Evolutionary conservation across 2,113 vertebrate species (phyloP), one percentile per base, ranked within the genome.

Genomic region (Triplophysa tibetana): DNA sequence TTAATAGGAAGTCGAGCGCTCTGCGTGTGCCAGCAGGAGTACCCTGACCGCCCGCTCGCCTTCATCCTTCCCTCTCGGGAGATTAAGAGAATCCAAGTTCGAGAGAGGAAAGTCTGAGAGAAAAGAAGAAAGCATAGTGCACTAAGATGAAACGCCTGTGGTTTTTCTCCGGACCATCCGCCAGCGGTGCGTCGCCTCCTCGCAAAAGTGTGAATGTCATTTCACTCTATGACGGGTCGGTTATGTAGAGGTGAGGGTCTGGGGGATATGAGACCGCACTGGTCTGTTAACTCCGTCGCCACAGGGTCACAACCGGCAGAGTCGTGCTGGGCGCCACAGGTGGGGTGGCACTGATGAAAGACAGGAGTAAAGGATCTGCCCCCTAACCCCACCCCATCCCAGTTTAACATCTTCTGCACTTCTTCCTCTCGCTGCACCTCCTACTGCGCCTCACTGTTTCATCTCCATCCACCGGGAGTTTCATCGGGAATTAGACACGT

Each of bases 281-380:
- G 81, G 76, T 82, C 86, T 80, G 81, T 89, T 86, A 87, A 88
- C 86, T 86, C 82, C 73, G 86, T 89, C 84, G 88, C 86, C 83
- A 65, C 54, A 68, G 78, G 85, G 81, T 85, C 67, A 70, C 69
- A 62, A 72, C 86, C 17, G 50, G 43, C 38, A 66, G 41, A 26
- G 72, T 65, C 69, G 1, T 67, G 82, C 80, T 29, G 72, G 86
- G 78, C 78, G 81, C 80, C 87, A 83, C 88, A 87, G 88, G 87
- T 91, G 74, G 73, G 79, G 83, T 77, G 58, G 60, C 79, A 78
- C 66, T 88, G 83, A 88, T 90, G 86, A 91, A 91, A 91, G 87
- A 76, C 72, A 75, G 45, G 64, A 66, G 85, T 89, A 89, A 91
- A 90, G 86, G 84, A 87, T 85, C 84, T 87, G 86, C 84, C 84